These are phyloP conservation scores for Lepidurus couesii DNA, from an alignment of 1,140 invertebrate species.

Conservation along the genomic window DNA sequence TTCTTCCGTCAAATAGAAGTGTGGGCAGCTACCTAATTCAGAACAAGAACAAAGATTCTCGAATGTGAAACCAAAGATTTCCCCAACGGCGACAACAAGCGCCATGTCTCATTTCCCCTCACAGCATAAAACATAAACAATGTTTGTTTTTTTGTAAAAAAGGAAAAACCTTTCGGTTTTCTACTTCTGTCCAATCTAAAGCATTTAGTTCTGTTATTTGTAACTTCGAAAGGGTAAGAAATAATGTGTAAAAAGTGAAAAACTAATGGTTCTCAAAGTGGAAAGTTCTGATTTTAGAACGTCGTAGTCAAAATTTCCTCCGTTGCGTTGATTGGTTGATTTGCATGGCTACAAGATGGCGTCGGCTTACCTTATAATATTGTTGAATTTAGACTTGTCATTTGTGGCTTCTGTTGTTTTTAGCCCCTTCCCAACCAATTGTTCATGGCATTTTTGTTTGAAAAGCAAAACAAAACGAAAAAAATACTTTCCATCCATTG, in stretches of 20 bases:
- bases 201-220: no score
- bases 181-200: no score
- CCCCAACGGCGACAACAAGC: neutral
- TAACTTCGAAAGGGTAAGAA: no score
- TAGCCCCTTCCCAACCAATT: neutral
- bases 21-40: neutral
- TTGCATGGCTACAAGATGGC: no score
- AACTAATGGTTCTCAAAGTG: no score
- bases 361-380: neutral
- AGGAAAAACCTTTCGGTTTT: no score
- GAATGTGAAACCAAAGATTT: conserved; percentile 11
- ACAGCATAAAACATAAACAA: neutral
- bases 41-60: conserved; percentile 17
- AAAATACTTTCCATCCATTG: conserved; percentile 4
- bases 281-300: no score
- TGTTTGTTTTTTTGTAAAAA: no score
- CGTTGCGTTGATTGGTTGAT: no score
- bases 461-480: neutral
- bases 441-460: neutral
- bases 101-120: neutral
- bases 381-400: neutral
- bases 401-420: neutral
- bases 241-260: no score
- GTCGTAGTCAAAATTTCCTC: no score
- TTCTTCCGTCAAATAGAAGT: neutral